Evolutionary conservation across 2,888 invertebrate genomes (phyloP).

Genomic region (Busseola fusca): DNA sequence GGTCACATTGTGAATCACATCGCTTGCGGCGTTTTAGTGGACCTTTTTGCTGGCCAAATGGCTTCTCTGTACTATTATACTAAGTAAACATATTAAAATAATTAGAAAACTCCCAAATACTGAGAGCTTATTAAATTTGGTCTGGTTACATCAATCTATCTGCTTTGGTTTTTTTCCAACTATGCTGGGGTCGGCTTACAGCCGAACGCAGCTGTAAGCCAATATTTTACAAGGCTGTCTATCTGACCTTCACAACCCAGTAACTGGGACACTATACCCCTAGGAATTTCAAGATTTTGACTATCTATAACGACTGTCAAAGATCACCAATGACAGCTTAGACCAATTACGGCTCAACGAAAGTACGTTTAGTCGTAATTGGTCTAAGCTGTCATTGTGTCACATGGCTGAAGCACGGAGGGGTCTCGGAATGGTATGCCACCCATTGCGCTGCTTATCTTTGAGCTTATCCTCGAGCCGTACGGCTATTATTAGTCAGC

Average conservation of each 20-base stretch:
- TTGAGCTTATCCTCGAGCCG: background rate
- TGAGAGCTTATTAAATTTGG: background rate
- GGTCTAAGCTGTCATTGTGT: no score
- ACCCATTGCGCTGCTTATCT: background rate
- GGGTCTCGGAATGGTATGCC: background rate
- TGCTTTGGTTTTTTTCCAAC: background rate
- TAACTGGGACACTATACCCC: no score
- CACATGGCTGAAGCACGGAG: background rate
- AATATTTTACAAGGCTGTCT: no score
- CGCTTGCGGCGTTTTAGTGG: background rate
- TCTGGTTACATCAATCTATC: background rate
- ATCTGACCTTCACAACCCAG: no score
- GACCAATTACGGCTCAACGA: no score
- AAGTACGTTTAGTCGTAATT: no score
- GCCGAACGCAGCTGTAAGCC: no score
- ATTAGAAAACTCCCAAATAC: background rate
- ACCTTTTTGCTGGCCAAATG: background rate
- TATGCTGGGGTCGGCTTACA: no score
- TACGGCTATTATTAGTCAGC: background rate
- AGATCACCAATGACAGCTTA: background rate
- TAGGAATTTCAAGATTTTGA: no score
- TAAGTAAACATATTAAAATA: no score
- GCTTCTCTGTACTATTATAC: background rate
- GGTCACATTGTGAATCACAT: constrained; percentile 13
- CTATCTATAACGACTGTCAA: no score